Conservation (phyloP, 1,140 invertebrate species). For the Venustaconcha ellipsiformis region DNA sequence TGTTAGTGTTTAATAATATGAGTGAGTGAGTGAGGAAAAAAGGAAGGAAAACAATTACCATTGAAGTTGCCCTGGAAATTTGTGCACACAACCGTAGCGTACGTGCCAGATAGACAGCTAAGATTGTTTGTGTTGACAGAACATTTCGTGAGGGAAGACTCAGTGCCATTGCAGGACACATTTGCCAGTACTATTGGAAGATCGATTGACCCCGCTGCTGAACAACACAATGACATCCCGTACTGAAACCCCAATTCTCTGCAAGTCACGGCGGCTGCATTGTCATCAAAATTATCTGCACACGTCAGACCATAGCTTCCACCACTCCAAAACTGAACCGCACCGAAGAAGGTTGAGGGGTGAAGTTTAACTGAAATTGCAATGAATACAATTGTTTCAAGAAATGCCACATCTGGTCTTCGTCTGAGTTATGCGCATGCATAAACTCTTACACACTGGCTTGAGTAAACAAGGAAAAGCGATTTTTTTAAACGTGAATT, state of each 20-base stretch:
- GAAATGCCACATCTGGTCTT: too few relatives aligned
- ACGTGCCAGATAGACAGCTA: slow-evolving; percentile 21
- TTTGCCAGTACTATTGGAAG: slow-evolving; percentile 1
- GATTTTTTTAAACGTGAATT: too few relatives aligned
- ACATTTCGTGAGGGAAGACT: slow-evolving; percentile 16
- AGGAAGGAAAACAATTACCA: slow-evolving; percentile 4
- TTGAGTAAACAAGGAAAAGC: too few relatives aligned
- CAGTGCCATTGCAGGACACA: slow-evolving; percentile 14
- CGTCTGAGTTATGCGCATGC: too few relatives aligned
- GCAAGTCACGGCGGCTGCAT: slow-evolving; percentile 50
- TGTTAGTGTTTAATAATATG: too few relatives aligned
- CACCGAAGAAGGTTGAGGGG: slow-evolving; percentile 14
- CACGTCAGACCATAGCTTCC: slow-evolving; percentile 48
- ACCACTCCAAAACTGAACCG: slow-evolving; percentile 20
- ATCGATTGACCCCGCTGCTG: slow-evolving; percentile 23
- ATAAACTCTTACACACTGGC: too few relatives aligned
- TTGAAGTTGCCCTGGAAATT: slow-evolving; percentile 6
- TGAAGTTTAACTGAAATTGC: slow-evolving; percentile 21
- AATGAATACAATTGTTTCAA: too few relatives aligned
- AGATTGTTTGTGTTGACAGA: background rate
- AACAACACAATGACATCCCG: slow-evolving; percentile 29
- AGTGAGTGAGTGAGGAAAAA: too few relatives aligned
- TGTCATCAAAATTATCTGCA: slow-evolving; percentile 43
- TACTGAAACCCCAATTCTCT: slow-evolving; percentile 33
- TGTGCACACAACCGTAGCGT: slow-evolving; percentile 28